Percentiles rank a stretch among this genome's conserved stretches.
Evolutionary conservation across 2,888 invertebrate species (phyloP).

Genomic region (Pseudolycoriella hygida): DNA sequence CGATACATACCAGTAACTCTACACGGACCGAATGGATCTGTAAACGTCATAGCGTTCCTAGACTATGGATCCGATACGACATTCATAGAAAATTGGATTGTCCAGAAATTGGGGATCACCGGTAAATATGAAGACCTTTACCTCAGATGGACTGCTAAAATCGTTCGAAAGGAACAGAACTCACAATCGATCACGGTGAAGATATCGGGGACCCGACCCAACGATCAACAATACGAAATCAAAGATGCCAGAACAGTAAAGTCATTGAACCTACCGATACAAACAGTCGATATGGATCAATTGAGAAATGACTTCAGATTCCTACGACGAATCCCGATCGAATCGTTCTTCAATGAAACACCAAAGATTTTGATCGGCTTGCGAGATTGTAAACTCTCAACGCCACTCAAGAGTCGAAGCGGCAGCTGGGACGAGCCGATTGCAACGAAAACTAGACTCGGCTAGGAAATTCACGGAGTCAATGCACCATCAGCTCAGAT

Average conservation of each 20-base stretch:
- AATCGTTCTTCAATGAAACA: background rate
- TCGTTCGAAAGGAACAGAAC: no score
- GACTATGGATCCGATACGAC: no score
- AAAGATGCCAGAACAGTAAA: background rate
- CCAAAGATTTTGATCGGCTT: conserved; percentile 7
- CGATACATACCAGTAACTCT: no score
- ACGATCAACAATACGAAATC: no score
- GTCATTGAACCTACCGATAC: background rate
- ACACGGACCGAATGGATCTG: no score
- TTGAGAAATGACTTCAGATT: background rate
- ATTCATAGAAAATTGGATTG: no score
- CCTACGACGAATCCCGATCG: background rate
- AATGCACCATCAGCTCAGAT: conserved; percentile 1
- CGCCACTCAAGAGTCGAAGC: conserved; percentile 4
- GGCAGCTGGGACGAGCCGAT: conserved; percentile 8
- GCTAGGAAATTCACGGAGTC: conserved; percentile 9
- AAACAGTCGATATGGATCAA: background rate
- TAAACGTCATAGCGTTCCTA: no score
- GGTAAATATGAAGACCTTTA: no score
- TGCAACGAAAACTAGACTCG: conserved; percentile 11
- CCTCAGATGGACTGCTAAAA: no score
- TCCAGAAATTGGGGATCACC: no score
- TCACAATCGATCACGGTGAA: no score
- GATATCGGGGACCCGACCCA: no score
- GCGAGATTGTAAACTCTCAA: conserved; percentile 5